Evolutionary conservation across 2,888 invertebrate species (phyloP), one percentile per base, ranked within the genome.

Genomic region (Drosophila incognita): DNA sequence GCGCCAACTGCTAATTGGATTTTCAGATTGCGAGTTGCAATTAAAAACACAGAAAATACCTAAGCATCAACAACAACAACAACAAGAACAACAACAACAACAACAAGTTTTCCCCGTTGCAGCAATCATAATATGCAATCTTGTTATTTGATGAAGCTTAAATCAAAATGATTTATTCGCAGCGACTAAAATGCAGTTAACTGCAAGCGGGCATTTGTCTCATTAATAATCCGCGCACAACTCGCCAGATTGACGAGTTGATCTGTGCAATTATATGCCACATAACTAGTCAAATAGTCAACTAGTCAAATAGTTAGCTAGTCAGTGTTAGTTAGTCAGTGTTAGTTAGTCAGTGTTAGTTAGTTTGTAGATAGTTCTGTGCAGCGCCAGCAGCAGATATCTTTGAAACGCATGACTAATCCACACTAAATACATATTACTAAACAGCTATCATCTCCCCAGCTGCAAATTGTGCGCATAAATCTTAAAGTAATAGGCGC

Each of bases 101-200:
- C 52, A 31, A 66, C 84, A 33, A 80, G 77, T 80, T 79, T 76
- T 65, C 58, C 59, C 21, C 46, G 42, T 51, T 36, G 33, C 31
- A 27, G 49, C n/a, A 10, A 15, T 35, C 35, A 67, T 83, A 87
- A 89, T 76, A 76, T 73, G 62, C 64, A 83, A 84, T 89, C 84
- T 87, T 81, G 87, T 87, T 87, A 76, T 76, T 81, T 84, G 84
- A 84, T 89, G 87, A 87, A 74, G 84, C 87, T 84, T 82, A 74
- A 89, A 82, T 89, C 90, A 82, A 71, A 84, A 69, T 86, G 85
- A 86, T 86, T 86, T 87, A 84, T 87, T 57, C 58, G 62, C 83
- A 67, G 54, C 77, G 65, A 21, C 53, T 42, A 38, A 62, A 69
- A 64, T 78, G 84, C 83, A 86, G 75, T 89, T 89, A 86, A 86